Evolutionary conservation across 1,140 invertebrate species (phyloP), one percentile per base, ranked within the genome.

Genomic region (Drosophila tani): DNA sequence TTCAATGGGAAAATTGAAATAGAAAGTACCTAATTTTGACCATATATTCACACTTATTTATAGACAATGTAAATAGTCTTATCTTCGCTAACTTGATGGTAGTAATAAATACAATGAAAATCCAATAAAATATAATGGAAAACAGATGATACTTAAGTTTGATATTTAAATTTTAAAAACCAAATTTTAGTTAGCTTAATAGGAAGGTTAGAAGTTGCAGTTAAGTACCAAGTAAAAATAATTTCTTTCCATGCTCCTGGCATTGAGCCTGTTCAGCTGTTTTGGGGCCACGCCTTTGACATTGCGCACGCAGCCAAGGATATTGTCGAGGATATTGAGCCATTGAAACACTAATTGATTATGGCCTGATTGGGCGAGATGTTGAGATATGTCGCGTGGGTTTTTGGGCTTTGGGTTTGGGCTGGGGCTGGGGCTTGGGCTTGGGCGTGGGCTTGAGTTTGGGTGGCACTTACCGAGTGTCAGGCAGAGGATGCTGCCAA

Each of bases 401-500:
- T 43, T 21, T 21, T 49, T 17, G 4, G 35, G 53, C n/a, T 12
- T 17, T 14, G 43, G 24, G 50, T 11, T 19, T 35, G 9, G 21
- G 29, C 27, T 5, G 27, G 27, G 27, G 27, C 27, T 29, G 4
- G 29, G 29, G 29, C 29, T 7, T 6, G 3, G 19, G 53, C n/a
- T 12, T 21, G 43, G 24, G 50, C 6, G n/a, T 27, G 14, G 24
- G 29, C 32, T 11, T 38, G 5, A 21, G 51, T 21, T 55, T 38
- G 51, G 38, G 4, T 14, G 32, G n/a, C 43, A 90, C 85, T 90
- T 76, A 88, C 85, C 85, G 69, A 88, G 79, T 79, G 75, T 76
- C 64, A 90, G 78, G 38, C 69, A 90, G 50, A 88, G 75, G 68
- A 88, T 74, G 51, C 74, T 62, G 15, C 63, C 85, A 41, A 88